phyloP scores from a whole-genome alignment of 2,888 invertebrate genomes.

The Chymomyza fuscimana region DNA sequence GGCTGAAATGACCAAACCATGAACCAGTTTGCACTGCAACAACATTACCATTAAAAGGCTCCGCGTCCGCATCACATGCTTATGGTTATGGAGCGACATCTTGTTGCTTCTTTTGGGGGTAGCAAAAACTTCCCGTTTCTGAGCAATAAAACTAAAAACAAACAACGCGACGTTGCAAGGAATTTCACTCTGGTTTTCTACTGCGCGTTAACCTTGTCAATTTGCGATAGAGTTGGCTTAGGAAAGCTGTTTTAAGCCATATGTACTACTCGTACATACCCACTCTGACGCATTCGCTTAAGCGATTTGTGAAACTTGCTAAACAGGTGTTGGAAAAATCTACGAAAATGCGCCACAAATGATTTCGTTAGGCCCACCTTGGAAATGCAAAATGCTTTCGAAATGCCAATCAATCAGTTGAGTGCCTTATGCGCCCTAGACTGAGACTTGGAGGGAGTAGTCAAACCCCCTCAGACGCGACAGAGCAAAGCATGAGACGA shows the following conservation, averaged over 20 bases:
- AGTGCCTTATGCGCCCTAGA: neutral
- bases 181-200: constrained; percentile 24
- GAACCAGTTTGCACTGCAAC: neutral
- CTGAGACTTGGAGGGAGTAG: neutral
- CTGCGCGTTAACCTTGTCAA: neutral
- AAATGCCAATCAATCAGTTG: no score
- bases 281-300: neutral
- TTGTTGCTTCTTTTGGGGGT: constrained; percentile 8
- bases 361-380: no score
- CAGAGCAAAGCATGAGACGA: no score
- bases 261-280: neutral
- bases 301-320: constrained; percentile 21
- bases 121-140: neutral
- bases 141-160: neutral
- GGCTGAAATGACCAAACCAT: neutral
- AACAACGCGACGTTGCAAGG: constrained; percentile 7
- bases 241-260: neutral
- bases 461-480: no score
- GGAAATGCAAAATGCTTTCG: no score
- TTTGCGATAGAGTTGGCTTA: neutral
- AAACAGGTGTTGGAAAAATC: constrained; percentile 11
- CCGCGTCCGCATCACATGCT: neutral
- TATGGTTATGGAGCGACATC: constrained; percentile 5
- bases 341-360: neutral
- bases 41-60: neutral